Conservation (phyloP, 1,140 invertebrate species). For the Yoshiicerus persimilis region DNA sequence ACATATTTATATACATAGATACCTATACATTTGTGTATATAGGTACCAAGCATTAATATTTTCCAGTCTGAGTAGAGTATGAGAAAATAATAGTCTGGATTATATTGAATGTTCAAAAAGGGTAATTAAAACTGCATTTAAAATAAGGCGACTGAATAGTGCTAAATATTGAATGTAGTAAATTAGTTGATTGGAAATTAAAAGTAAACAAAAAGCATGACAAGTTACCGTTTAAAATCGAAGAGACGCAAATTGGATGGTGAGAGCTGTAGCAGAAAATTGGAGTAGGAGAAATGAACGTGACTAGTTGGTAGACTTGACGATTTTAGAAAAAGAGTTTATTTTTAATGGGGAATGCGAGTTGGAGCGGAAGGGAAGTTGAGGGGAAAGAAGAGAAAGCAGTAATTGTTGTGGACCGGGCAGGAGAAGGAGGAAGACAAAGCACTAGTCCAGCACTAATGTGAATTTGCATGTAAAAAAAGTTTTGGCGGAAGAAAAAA, state of each 20-base stretch:
- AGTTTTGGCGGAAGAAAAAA: not conserved
- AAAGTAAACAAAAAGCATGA: not conserved
- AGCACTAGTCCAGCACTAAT: not conserved
- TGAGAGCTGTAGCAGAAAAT: not conserved
- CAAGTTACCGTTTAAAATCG: not conserved
- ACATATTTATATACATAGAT: too few species aligned
- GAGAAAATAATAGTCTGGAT: too few species aligned
- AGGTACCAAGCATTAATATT: too few species aligned
- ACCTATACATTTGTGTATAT: too few species aligned
- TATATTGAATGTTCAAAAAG: too few species aligned
- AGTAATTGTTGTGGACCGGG: not conserved
- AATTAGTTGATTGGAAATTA: too few species aligned
- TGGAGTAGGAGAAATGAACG: not conserved
- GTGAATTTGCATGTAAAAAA: not conserved
- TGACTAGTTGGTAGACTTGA: not conserved
- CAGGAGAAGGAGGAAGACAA: not conserved
- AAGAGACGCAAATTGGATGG: not conserved
- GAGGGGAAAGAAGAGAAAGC: not conserved
- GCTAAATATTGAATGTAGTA: too few species aligned
- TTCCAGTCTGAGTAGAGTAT: too few species aligned
- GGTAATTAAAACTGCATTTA: too few species aligned
- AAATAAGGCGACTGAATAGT: too few species aligned
- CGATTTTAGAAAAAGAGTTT: not conserved
- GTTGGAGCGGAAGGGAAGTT: not conserved
- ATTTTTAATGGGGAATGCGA: not conserved